Evolutionary conservation across 2,888 invertebrate species (phyloP).

Genomic region (Iphiclides podalirius): DNA sequence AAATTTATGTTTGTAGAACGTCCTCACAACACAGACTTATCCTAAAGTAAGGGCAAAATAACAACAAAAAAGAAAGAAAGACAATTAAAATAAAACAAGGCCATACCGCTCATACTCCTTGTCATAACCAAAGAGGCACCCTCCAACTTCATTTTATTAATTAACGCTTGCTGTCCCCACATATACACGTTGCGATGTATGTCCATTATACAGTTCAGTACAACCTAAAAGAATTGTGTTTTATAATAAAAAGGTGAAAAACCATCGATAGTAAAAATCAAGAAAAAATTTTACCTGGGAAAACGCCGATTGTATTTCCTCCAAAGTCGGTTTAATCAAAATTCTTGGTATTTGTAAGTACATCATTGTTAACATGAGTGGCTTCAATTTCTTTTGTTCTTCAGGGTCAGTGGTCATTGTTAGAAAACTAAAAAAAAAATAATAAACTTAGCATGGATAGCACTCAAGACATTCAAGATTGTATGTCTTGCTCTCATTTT

Average conservation of each 20-base stretch:
- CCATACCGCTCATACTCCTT: conserved; percentile 46
- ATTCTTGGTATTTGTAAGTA: conserved; percentile 83
- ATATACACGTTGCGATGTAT: conserved; percentile 85
- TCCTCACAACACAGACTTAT: too few relatives aligned
- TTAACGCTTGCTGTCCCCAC: conserved; percentile 87
- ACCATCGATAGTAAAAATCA: not conserved
- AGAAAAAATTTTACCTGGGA: conserved; percentile 75
- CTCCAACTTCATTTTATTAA: conserved; percentile 43
- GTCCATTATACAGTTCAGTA: conserved; percentile 84
- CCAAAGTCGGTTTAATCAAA: conserved; percentile 81
- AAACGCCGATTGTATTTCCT: conserved; percentile 86
- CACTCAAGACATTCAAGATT: too few relatives aligned
- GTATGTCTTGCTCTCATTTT: too few relatives aligned
- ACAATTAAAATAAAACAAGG: too few relatives aligned
- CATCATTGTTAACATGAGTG: conserved; percentile 82
- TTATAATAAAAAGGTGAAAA: not conserved
- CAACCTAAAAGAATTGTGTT: conserved; percentile 46
- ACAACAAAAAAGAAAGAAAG: too few relatives aligned
- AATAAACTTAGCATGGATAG: too few relatives aligned
- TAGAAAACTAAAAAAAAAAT: conserved; percentile 52
- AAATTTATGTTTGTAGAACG: too few relatives aligned
- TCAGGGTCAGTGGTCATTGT: conserved; percentile 71
- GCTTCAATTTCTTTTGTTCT: conserved; percentile 68
- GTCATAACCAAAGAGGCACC: conserved; percentile 35
- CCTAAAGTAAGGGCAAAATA: too few relatives aligned